Evolutionary conservation across 2,797 vertebrate genomes (phyloP), one percentile per base, ranked within the genome.

Genomic region (Aplochiton taeniatus): DNA sequence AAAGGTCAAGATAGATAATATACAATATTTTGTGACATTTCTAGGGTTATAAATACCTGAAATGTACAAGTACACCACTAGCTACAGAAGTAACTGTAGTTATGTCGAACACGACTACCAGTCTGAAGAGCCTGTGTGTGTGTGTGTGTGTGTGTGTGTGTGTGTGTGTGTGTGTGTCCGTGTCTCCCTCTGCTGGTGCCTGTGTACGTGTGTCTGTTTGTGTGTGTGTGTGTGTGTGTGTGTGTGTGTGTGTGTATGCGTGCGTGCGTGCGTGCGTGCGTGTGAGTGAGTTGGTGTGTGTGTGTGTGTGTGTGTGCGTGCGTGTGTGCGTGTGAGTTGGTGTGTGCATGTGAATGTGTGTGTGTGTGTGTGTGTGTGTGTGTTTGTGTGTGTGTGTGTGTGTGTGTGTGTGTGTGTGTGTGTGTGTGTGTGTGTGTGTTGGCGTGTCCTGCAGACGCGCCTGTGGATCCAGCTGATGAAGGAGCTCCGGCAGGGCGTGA

Each of bases 381-480:
- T 42, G 54, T 50, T 17, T 19, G 50, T 63, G 53, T 50, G 46
- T 57, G 52, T 69, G 46, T 45, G 20, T 70, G 55, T 59, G 66
- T 12, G 50, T 4, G 11, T 44, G 31, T 11, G 43, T 19, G 17
- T 17, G 51, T 11, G 13, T 14, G 51, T 62, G 55, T 52, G 53
- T 63, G 17, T 58, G 50, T 63, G 54, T 53, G 62, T 66, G 63
- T 73, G 61, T 66, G 41, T 69, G 66, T 65, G 58, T 55, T 51
- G 58, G 50, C 70, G 65, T 68, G 63, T 56, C 9, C 19, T 8
- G 4, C 81, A 98, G 97, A 93, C 96, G 9, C 94, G 95, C 50
- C 91, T 99, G 64, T 98, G 97, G 96, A 96, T 98, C 64, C 95
- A 97, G 91, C 92, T 99, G 73, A 98, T 99, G 97, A 91, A 96